A percentile compares a stretch with the other conserved stretches of the same genome.
These are phyloP conservation scores for Actinostola sp. DNA, from an alignment of 92 coral and sea anemone genomes.

Conservation along the genomic window DNA sequence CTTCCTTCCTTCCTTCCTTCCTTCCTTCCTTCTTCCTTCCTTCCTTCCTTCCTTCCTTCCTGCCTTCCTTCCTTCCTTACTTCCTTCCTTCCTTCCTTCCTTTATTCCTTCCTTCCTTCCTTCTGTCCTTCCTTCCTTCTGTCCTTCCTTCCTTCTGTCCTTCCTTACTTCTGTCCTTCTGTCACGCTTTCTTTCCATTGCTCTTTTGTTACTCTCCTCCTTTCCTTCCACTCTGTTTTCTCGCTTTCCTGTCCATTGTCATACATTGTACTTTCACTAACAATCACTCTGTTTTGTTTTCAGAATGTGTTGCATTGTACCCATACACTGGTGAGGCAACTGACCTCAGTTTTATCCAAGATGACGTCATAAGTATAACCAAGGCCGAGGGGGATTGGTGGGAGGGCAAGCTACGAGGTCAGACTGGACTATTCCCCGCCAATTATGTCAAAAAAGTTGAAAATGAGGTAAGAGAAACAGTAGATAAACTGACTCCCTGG, in stretches of 20 bases:
- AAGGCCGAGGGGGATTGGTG: constrained; percentile 97
- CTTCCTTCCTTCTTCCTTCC: background rate
- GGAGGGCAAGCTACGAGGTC: constrained; percentile 86
- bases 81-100: too few species aligned
- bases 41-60: background rate
- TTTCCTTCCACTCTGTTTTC: background rate
- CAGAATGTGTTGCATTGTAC: constrained; percentile 94
- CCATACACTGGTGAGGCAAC: constrained; percentile 85
- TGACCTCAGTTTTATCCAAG: constrained; percentile 85
- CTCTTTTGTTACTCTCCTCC: constrained; percentile 1
- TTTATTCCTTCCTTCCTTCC: too few species aligned
- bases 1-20: too few species aligned
- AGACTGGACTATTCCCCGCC: constrained; percentile 90
- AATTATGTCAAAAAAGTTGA: constrained; percentile 94
- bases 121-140: too few species aligned
- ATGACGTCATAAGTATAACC: constrained; percentile 77
- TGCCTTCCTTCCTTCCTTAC: background rate
- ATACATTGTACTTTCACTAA: background rate
- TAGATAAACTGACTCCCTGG: too few species aligned
- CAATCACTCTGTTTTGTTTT: background rate
- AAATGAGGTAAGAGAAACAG: constrained; percentile 64
- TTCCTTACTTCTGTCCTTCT: too few species aligned
- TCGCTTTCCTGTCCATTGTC: background rate
- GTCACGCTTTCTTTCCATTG: background rate
- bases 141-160: too few species aligned